phyloP scores from a whole-genome alignment of 1,140 invertebrate species.

The Pachyrhynchus sulphureomaculatus region DNA sequence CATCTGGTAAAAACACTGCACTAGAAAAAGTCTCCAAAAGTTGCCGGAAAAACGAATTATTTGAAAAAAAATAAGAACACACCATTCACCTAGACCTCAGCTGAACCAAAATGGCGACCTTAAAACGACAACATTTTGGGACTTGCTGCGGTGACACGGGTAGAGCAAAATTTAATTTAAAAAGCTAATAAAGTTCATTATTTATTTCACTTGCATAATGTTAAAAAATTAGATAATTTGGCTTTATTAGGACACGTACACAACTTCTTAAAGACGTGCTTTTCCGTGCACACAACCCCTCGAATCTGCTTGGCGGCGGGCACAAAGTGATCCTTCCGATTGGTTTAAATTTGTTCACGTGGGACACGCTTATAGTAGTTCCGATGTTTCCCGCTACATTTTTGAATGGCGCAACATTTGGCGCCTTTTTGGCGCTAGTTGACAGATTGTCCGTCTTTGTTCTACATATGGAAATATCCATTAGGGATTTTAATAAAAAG shows the following conservation, averaged over 20 bases:
- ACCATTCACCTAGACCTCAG: slow-evolving; percentile 23
- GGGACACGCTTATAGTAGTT: slow-evolving; percentile 44
- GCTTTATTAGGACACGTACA: slow-evolving; percentile 39
- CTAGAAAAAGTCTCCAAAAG: slow-evolving; percentile 17
- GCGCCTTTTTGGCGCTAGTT: slow-evolving; percentile 35
- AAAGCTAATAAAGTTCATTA: slow-evolving; percentile 20
- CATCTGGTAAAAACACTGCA: slow-evolving; percentile 1
- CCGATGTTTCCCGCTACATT: slow-evolving; percentile 21
- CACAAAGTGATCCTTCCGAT: slow-evolving; percentile 60
- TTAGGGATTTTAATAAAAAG: background rate
- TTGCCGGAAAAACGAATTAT: slow-evolving; percentile 2
- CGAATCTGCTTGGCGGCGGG: slow-evolving; percentile 61
- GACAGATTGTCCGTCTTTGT: slow-evolving; percentile 3
- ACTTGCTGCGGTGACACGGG: slow-evolving; percentile 16
- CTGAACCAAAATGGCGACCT: slow-evolving; percentile 59
- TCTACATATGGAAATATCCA: background rate
- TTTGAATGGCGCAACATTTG: slow-evolving; percentile 18
- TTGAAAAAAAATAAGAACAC: slow-evolving; percentile 27
- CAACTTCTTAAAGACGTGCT: slow-evolving; percentile 49
- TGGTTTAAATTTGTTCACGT: slow-evolving; percentile 55
- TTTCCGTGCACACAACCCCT: slow-evolving; percentile 56
- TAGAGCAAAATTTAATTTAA: slow-evolving; percentile 35
- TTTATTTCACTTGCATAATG: slow-evolving; percentile 34
- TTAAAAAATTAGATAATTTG: slow-evolving; percentile 22
- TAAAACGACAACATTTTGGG: slow-evolving; percentile 54